phyloP scores from a whole-genome alignment of 2,888 invertebrate genomes.

The Pinctada fucata region DNA sequence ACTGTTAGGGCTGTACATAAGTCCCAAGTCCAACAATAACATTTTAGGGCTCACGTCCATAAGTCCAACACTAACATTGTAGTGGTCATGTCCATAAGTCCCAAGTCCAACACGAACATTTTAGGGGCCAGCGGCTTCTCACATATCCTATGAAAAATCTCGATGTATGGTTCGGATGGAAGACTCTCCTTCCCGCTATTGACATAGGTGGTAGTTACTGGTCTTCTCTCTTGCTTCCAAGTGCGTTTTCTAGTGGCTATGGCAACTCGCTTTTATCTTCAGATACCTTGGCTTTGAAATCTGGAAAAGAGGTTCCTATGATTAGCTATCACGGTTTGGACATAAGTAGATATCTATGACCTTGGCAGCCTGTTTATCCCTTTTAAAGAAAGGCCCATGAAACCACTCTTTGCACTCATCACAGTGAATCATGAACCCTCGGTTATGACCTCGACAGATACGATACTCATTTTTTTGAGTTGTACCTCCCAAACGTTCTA shows the following conservation, averaged over 20 bases:
- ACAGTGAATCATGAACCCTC: background rate
- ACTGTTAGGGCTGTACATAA: background rate
- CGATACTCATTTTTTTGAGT: background rate
- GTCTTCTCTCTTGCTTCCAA: background rate
- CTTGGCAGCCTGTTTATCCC: background rate
- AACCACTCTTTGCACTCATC: background rate
- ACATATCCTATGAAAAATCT: background rate
- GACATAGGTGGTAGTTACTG: background rate
- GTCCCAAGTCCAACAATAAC: too few relatives aligned
- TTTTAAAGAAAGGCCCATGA: background rate
- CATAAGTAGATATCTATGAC: background rate
- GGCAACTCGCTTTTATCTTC: background rate
- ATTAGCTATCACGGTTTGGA: background rate
- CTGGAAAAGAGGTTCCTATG: background rate
- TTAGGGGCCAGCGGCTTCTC: background rate
- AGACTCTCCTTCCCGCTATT: background rate
- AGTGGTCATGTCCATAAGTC: background rate
- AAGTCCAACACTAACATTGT: too few relatives aligned
- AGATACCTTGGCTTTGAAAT: background rate
- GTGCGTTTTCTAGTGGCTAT: background rate
- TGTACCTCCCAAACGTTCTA: background rate
- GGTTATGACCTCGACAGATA: too few relatives aligned
- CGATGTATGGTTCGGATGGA: background rate
- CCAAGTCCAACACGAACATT: background rate
- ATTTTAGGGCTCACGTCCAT: too few relatives aligned